A percentile compares a stretch with the other conserved stretches of the same genome.
Conservation (phyloP, 2,797 vertebrate genomes). For the Alauda arvensis region DNA sequence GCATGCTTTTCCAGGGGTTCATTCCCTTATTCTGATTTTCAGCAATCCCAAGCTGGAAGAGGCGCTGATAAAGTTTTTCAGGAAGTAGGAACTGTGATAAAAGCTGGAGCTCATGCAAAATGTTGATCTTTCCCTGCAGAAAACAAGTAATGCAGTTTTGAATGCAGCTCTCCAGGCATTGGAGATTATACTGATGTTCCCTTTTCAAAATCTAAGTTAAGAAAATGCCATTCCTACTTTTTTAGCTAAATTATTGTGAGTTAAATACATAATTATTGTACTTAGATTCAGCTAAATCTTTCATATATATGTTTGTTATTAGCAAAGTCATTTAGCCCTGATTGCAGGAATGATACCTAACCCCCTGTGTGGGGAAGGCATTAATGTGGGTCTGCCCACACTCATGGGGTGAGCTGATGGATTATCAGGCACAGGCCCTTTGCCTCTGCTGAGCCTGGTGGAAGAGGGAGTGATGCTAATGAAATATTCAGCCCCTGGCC, state of each 20-base stretch:
- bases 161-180: not conserved
- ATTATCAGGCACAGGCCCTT: not conserved
- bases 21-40: constrained; percentile 5
- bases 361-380: not conserved
- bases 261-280: no score
- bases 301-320: no score
- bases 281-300: no score
- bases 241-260: no score
- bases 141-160: no score
- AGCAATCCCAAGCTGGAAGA: not conserved
- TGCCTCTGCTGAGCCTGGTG: not conserved
- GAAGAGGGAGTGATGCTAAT: not conserved
- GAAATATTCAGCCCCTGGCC: not conserved
- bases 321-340: no score
- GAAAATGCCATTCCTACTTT: no score
- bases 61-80: not conserved
- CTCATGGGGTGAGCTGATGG: not conserved
- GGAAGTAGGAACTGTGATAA: not conserved
- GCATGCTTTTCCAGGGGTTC: not conserved
- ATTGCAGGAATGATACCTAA: no score
- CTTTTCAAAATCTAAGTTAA: no score
- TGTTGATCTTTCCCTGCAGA: not conserved
- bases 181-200: no score
- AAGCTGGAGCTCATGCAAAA: not conserved
- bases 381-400: not conserved